A percentile compares a stretch with the other conserved stretches of the same genome.
Evolutionary conservation across 2,888 invertebrate species (phyloP).

Genomic region (Elaeidobius kamerunicus): DNA sequence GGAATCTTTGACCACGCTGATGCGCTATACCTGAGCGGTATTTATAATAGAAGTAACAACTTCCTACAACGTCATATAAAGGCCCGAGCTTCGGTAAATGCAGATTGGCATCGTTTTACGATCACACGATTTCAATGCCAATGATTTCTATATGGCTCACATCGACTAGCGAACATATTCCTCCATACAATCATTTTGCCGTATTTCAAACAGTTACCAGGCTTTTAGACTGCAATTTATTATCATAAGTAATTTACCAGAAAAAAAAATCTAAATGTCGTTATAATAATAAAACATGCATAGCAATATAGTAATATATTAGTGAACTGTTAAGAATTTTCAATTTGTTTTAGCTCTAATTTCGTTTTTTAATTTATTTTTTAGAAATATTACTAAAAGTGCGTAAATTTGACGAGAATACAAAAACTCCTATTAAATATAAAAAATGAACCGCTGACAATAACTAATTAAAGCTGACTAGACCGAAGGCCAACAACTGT

Average conservation of each 20-base stretch:
- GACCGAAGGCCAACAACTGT: conserved; percentile 22
- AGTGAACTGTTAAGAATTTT: no score
- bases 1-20: conserved; percentile 13
- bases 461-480: conserved; percentile 15
- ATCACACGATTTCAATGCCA: conserved; percentile 37
- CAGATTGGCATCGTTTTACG: conserved; percentile 36
- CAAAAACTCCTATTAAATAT: no score
- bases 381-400: no score
- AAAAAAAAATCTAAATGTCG: no score
- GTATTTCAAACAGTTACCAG: no score
- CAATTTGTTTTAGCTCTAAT: no score
- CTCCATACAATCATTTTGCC: conserved; percentile 11
- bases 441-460: conserved; percentile 6
- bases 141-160: conserved; percentile 32
- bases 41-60: conserved; percentile 18
- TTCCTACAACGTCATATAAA: conserved; percentile 32
- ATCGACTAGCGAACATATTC: conserved; percentile 23
- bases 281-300: no score
- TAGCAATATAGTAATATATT: no score
- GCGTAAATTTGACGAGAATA: no score
- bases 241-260: no score
- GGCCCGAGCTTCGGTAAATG: conserved; percentile 33
- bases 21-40: conserved; percentile 21
- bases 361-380: no score
- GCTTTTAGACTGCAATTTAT: no score